Evolutionary conservation across 2,113 vertebrate species (phyloP), one percentile per base, ranked within the genome.

Genomic region (Crotophaga sulcirostris): DNA sequence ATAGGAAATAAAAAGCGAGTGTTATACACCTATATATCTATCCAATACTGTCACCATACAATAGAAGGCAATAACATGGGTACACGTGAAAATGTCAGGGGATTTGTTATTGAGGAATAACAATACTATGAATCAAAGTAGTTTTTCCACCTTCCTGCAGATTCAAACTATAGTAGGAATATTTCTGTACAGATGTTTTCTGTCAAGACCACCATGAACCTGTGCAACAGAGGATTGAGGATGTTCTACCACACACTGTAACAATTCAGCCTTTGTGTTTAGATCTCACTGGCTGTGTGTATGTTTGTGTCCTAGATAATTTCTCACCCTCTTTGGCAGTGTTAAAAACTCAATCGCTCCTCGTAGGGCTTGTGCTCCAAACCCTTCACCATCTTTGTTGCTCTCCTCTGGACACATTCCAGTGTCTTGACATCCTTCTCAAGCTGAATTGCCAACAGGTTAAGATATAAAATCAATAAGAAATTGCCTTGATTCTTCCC

Each of bases 141-240:
- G 29, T 4, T 26, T 68, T 88, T 79, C 45, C 42, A 5, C 34
- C 17, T 62, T 86, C 10, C 51, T 80, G 55, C 15, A 67, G 15
- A 16, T 17, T 25, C 16, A 66, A 55, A 9, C 5, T 58, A 7
- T 9, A 36, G 19, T 29, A 70, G 20, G 25, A 78, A 49, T 45
- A 59, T 79, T 84, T 94, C 47, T 68, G 16, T 29, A 33, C 5
- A 28, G 4, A 29, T 15, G 1, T 62, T 19, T 23, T 69, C 26
- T 4, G 0, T 14, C 0, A 0, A 36, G 7, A 62, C 56, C n/a
- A 86, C 23, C 28, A 21, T 1, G 1, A 74, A 9, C 34, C 23
- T 82, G 17, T 38, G 34, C 13, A 67, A 34, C 21, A 70, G 12
- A 83, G 8, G 88, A 60, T 12, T 1, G 3, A 74, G 31, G 6